These are phyloP conservation scores for Tor tambroides DNA, from an alignment of 2,113 vertebrate genomes.

Conservation along the genomic window DNA sequence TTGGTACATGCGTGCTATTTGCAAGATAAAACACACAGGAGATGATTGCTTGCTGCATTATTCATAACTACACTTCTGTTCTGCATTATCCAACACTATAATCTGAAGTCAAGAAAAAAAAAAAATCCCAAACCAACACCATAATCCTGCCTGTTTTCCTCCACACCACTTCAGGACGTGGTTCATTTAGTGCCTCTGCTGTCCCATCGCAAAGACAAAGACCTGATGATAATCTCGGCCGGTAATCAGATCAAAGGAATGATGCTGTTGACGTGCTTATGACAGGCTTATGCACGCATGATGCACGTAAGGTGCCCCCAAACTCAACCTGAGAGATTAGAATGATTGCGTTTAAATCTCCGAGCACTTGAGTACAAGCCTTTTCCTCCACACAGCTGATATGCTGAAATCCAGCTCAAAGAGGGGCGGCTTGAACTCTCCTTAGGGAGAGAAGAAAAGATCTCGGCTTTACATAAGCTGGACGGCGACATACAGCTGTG, in stretches of 20 bases:
- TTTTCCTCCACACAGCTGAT: constrained; percentile 36
- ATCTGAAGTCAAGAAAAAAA: neutral
- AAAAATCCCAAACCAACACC: neutral
- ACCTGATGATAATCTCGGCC: neutral
- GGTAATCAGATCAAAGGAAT: neutral
- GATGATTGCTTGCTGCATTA: neutral
- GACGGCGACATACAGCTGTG: neutral
- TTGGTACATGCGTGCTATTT: neutral
- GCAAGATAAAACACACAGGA: no score
- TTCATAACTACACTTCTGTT: neutral
- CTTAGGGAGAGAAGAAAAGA: constrained; percentile 38
- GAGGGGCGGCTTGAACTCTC: constrained; percentile 35
- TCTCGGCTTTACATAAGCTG: constrained; percentile 35
- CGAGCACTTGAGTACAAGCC: constrained; percentile 40
- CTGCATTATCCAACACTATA: neutral
- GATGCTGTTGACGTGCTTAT: neutral
- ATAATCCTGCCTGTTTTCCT: neutral
- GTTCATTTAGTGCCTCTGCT: neutral
- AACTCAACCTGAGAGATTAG: constrained; percentile 57
- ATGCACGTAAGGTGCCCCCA: constrained; percentile 5
- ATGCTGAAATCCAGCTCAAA: constrained; percentile 48
- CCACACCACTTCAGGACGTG: neutral
- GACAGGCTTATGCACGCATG: neutral
- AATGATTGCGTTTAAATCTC: constrained; percentile 66
- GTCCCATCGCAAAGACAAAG: neutral